A percentile compares a stretch with the other conserved stretches of the same genome.
Evolutionary conservation across 2,888 invertebrate species (phyloP).

Genomic region (Philereme vetulata): DNA sequence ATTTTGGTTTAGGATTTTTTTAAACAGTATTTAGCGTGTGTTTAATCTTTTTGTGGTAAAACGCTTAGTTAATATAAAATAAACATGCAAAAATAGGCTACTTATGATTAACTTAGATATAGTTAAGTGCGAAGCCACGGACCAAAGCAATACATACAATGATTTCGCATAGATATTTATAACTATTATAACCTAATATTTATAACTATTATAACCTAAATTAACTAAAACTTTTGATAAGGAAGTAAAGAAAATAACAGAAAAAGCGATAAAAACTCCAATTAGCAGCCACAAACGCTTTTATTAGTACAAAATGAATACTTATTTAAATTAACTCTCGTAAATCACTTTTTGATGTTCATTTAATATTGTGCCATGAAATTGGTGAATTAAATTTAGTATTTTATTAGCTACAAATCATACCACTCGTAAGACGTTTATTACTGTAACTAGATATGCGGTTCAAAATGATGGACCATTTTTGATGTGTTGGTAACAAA

Average conservation of each 20-base stretch:
- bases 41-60: too few species aligned
- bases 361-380: conserved; percentile 28
- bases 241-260: conserved; percentile 17
- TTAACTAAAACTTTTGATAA: conserved; percentile 17
- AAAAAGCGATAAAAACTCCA: conserved; percentile 19
- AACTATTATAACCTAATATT: not conserved
- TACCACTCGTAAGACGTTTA: conserved; percentile 16
- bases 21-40: too few species aligned
- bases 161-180: not conserved
- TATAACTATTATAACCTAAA: not conserved
- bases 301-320: conserved; percentile 21
- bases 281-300: conserved; percentile 23
- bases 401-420: conserved; percentile 22
- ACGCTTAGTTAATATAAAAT: too few species aligned
- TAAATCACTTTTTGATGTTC: conserved; percentile 23
- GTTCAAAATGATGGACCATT: conserved; percentile 1
- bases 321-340: conserved; percentile 25
- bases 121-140: too few species aligned
- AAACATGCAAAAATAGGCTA: too few species aligned
- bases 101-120: too few species aligned
- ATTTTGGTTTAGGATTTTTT: too few species aligned
- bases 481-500: not conserved
- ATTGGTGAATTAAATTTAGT: conserved; percentile 26
- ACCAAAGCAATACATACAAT: too few species aligned
- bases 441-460: conserved; percentile 3